Evolutionary conservation across 1,140 invertebrate species (phyloP).

Genomic region (silkworm (Bombyx mori)): DNA sequence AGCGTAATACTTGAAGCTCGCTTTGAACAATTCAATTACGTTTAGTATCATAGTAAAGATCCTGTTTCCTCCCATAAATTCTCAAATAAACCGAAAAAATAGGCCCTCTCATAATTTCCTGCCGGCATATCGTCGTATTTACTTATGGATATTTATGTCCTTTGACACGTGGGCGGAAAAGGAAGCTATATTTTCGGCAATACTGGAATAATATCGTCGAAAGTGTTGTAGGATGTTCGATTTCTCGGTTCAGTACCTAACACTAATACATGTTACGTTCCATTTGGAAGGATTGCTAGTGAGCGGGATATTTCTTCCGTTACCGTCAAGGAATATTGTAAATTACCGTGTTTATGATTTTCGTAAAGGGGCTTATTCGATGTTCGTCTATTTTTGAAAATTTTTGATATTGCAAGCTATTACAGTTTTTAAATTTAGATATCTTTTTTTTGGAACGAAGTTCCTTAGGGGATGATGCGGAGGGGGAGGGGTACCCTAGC

Average conservation of each 20-base stretch:
- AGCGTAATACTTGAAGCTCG: no score
- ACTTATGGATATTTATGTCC: constrained; percentile 5
- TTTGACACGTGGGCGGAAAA: background rate
- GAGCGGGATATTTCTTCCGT: no score
- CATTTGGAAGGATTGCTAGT: background rate
- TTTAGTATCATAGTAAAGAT: background rate
- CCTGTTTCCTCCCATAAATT: background rate
- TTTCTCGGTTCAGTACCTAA: constrained; percentile 13
- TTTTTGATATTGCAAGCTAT: no score
- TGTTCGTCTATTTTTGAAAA: no score
- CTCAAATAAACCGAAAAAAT: constrained; percentile 5
- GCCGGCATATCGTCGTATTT: constrained; percentile 1
- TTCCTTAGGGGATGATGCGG: no score
- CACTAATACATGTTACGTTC: constrained; percentile 6
- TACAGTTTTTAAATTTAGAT: no score
- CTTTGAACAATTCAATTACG: background rate
- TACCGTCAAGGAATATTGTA: no score
- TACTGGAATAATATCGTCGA: constrained; percentile 10
- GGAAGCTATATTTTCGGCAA: constrained; percentile 9
- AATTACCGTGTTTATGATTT: no score
- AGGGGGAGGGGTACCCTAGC: no score
- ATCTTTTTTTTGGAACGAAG: no score
- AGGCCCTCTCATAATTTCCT: no score
- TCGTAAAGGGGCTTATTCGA: no score
- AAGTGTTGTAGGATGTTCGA: constrained; percentile 14